phyloP scores from a whole-genome alignment of 30 jellyfish, hydroid and myxozoan genomes.

The Rhopilema esculentum region DNA sequence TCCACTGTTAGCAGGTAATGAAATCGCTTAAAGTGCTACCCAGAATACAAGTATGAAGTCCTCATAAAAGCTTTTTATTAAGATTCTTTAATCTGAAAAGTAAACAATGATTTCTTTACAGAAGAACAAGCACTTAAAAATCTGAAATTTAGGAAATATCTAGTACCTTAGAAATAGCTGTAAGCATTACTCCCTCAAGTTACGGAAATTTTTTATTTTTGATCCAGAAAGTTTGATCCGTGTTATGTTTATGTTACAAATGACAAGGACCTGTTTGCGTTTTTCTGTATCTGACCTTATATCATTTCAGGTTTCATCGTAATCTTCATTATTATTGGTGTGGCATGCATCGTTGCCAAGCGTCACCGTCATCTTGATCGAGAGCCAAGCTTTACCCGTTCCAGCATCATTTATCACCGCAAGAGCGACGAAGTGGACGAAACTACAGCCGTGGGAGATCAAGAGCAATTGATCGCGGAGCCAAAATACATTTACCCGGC shows the following conservation, averaged over 20 bases:
- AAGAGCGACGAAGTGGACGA: not conserved
- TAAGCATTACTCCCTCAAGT: not conserved
- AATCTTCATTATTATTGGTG: not conserved
- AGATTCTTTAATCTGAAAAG: too few species aligned
- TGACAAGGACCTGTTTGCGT: not conserved
- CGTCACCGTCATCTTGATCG: not conserved
- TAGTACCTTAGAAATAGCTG: not conserved
- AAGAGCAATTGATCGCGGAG: not conserved
- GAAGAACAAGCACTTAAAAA: too few species aligned
- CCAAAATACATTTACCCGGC: conserved; percentile 1
- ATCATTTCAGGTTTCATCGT: conserved; percentile 25
- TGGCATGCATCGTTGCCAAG: not conserved
- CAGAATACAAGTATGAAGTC: too few species aligned
- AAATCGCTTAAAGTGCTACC: too few species aligned
- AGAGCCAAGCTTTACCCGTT: conserved; percentile 1
- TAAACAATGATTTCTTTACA: too few species aligned
- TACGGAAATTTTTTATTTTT: too few species aligned
- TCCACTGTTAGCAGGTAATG: too few species aligned
- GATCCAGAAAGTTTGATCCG: too few species aligned
- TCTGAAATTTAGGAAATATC: too few species aligned
- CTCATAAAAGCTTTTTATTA: too few species aligned
- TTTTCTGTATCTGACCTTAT: too few species aligned
- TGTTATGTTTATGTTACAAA: too few species aligned
- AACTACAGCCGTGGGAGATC: not conserved
- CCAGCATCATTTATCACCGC: conserved; percentile 17